Conservation (phyloP, 2,113 vertebrate species). For the Xiphophorus couchianus region DNA sequence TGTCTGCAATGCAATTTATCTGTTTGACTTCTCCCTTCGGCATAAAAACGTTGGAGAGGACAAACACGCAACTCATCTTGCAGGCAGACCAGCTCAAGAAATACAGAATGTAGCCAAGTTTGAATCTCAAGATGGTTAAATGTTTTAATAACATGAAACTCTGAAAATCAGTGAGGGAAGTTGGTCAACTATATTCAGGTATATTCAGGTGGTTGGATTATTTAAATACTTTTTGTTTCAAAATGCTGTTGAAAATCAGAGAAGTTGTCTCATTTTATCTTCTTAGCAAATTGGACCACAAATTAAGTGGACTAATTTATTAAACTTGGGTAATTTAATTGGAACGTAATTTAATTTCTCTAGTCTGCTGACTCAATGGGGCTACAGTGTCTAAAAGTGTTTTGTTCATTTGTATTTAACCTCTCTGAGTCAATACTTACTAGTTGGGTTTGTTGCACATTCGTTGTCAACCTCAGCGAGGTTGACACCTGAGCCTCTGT, state of each 20-base stretch:
- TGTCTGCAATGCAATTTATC: conserved; percentile 52
- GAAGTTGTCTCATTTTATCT: too few relatives aligned
- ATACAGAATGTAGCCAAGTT: not conserved
- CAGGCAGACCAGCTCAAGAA: conserved; percentile 43
- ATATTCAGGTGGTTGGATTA: not conserved
- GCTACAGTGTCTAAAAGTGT: too few relatives aligned
- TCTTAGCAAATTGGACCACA: too few relatives aligned
- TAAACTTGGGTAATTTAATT: too few relatives aligned
- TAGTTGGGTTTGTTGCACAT: too few relatives aligned
- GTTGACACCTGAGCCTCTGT: too few relatives aligned
- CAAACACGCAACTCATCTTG: not conserved
- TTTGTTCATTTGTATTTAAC: too few relatives aligned
- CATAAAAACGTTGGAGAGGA: conserved; percentile 26
- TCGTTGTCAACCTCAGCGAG: too few relatives aligned
- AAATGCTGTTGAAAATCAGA: not conserved
- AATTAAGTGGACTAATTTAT: too few relatives aligned
- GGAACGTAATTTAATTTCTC: too few relatives aligned
- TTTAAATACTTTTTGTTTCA: not conserved
- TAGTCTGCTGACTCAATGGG: too few relatives aligned
- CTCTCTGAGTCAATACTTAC: too few relatives aligned
- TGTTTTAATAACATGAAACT: not conserved
- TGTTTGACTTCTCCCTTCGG: conserved; percentile 38
- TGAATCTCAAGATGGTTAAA: not conserved
- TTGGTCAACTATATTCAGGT: not conserved
- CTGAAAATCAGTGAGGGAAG: not conserved